phyloP scores from a whole-genome alignment of 2,888 invertebrate species.

The Asteroscopus sphinx region DNA sequence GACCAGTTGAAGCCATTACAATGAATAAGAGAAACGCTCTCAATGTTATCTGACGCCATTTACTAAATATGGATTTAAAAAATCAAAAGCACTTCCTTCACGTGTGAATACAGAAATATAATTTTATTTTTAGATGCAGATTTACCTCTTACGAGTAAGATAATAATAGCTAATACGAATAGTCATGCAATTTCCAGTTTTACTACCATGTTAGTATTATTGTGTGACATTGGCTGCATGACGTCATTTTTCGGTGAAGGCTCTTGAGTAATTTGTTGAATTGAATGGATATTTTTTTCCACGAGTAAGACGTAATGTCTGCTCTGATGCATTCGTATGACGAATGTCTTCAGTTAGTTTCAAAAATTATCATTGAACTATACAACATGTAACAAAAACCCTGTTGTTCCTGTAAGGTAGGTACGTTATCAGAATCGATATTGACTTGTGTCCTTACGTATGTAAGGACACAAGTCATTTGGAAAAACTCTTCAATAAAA shows the following conservation, averaged over 20 bases:
- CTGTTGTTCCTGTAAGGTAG: no score
- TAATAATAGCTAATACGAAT: slow-evolving; percentile 15
- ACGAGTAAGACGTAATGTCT: no score
- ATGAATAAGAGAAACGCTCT: background rate
- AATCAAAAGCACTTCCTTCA: background rate
- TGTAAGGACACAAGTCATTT: no score
- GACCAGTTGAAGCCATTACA: no score
- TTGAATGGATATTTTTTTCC: background rate
- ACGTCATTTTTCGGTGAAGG: slow-evolving; percentile 35
- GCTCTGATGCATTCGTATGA: no score
- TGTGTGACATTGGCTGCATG: background rate
- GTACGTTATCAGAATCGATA: no score
- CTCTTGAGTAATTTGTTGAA: slow-evolving; percentile 4
- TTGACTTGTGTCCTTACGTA: no score
- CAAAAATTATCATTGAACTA: no score
- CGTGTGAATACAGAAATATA: slow-evolving; percentile 1
- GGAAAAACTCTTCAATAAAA: no score
- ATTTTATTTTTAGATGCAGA: slow-evolving; percentile 8
- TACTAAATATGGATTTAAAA: background rate
- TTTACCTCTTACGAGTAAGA: slow-evolving; percentile 32
- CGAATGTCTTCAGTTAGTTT: no score
- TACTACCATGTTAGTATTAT: slow-evolving; percentile 1
- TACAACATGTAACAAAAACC: no score
- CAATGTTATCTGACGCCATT: background rate
- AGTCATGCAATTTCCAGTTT: slow-evolving; percentile 19